A percentile compares a stretch with the other conserved stretches of the same genome.
Conservation (phyloP, 2,797 vertebrate species). For the Threskiornis aethiopicus region DNA sequence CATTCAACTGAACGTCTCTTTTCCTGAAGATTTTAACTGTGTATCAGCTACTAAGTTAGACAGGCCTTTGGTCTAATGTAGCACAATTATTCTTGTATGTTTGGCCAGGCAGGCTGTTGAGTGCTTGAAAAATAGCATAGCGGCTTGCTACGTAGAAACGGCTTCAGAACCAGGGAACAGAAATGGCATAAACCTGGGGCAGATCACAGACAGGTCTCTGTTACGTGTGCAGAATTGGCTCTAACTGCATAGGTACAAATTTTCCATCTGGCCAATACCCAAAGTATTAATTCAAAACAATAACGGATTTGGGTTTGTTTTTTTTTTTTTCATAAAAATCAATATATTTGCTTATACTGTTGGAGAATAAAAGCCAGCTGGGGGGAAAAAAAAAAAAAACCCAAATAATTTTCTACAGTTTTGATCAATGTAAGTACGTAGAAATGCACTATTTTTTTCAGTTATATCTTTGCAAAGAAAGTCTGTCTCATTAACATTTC, state of each 20-base stretch:
- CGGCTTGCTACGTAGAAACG: not conserved
- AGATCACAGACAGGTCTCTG: not conserved
- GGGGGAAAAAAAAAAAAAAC: too few species aligned
- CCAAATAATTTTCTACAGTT: not conserved
- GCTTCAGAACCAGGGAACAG: not conserved
- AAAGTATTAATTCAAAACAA: not conserved
- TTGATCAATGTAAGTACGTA: not conserved
- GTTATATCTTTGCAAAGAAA: not conserved
- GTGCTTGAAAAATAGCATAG: not conserved
- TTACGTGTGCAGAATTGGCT: not conserved
- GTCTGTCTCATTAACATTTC: not conserved
- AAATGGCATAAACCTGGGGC: not conserved
- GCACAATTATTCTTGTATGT: not conserved
- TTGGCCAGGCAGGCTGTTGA: not conserved
- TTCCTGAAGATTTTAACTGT: not conserved
- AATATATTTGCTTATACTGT: not conserved
- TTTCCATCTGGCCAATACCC: not conserved
- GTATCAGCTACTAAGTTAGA: not conserved
- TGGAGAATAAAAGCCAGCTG: not conserved
- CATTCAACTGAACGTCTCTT: not conserved
- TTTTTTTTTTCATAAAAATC: not conserved
- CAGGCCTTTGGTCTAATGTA: not conserved
- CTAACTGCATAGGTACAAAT: not conserved
- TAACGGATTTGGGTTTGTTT: not conserved
- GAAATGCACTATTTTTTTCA: not conserved